Evolutionary conservation across 2,888 invertebrate genomes (phyloP).

Genomic region (Morinoia aosen): DNA sequence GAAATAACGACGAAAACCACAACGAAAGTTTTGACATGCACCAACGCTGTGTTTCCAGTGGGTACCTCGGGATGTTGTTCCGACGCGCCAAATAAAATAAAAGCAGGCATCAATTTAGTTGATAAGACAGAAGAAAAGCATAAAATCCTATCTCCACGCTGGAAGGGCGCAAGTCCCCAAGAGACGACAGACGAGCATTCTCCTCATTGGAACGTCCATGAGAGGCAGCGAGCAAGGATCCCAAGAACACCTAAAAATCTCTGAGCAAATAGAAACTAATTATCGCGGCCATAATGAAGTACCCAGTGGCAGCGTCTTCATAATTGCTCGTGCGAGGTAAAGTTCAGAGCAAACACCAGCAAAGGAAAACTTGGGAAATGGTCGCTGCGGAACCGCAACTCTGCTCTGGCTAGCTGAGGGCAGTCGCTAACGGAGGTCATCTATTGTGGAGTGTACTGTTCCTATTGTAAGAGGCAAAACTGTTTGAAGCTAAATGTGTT

Average conservation of each 20-base stretch:
- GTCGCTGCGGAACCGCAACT: background rate
- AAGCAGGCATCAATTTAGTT: no score
- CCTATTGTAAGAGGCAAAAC: no score
- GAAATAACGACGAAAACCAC: background rate
- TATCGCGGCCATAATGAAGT: background rate
- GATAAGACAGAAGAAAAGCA: no score
- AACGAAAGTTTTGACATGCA: background rate
- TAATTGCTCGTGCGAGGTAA: background rate
- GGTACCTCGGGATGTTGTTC: background rate
- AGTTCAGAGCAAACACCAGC: background rate
- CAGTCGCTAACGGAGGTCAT: no score
- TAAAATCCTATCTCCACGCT: no score
- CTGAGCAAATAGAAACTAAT: constrained; percentile 4
- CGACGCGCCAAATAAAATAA: no score
- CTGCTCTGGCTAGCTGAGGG: no score
- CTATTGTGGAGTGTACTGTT: no score
- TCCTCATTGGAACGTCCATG: background rate
- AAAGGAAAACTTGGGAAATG: background rate
- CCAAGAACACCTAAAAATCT: background rate
- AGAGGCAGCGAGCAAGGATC: background rate
- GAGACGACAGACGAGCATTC: no score
- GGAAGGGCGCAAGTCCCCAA: no score
- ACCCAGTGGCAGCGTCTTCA: background rate
- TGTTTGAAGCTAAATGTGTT: no score
- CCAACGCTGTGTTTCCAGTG: background rate